Base-by-base conservation (phyloP, 2,797 vertebrate species). In the Poeciliopsis paucimaculata region DNA sequence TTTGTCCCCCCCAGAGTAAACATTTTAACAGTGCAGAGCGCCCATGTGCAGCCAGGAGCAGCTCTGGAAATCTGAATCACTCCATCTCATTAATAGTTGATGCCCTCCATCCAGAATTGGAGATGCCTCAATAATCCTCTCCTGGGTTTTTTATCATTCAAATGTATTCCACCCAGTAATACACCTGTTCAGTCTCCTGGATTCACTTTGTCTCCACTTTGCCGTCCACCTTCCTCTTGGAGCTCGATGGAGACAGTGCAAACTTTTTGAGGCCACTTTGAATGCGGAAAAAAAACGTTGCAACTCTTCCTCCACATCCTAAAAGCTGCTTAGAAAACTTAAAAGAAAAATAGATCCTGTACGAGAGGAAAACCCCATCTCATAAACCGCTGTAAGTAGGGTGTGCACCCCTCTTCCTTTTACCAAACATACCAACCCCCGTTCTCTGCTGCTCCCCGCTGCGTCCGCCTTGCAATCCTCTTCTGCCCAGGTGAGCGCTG, bases 31-130 rank as follows among this genome's bases (percentile, higher is more conserved):
- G 84, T 79, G 84, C 88, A 87, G 82, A 77, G 81, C 84, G 87
- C 81, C 87, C 85, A 89, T 90, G 89, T 80, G 72, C 85, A 89
- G 88, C 88, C 88, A 86, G 86, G 81, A 93, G 89, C 89, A 85
- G 82, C 77, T 90, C 87, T 92, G 85, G 82, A 94, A 93, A 94
- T 93, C 92, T 89, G 88, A 93, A 93, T 93, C 85, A 82, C 84
- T 93, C 87, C 89, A 91, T 93, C 92, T 93, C 93, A 95, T 95
- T 94, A 94, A 94, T 94, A 94, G 92, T 91, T 90, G 88, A 95
- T 93, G 90, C 82, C 85, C 84, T 91, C 89, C 84, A 87, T 89
- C 88, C 84, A 86, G 84, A 83, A 85, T 80, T 87, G 85, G 87
- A 91, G 87, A 90, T 90, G 92, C 84, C 85, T 90, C 89, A 90